Conservation (phyloP, 2,113 vertebrate genomes). For the Oncorhynchus nerka region DNA sequence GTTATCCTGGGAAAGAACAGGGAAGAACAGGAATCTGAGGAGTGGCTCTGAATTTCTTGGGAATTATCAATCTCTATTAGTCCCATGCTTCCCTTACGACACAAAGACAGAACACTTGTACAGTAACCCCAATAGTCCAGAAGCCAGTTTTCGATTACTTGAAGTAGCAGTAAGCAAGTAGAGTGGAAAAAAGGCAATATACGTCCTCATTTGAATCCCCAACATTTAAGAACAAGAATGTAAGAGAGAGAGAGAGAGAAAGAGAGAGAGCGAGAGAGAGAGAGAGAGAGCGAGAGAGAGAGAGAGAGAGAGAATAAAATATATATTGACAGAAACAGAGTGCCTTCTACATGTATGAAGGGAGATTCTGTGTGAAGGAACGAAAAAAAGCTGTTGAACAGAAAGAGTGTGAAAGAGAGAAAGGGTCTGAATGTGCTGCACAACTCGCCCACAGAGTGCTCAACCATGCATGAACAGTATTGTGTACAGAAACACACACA, state of each 20-base stretch:
- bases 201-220: slow-evolving; percentile 4
- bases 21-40: slow-evolving; percentile 1
- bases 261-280: no score
- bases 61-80: neutral
- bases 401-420: slow-evolving; percentile 21
- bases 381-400: neutral
- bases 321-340: slow-evolving; percentile 1
- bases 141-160: neutral
- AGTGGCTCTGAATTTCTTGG: neutral
- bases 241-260: no score
- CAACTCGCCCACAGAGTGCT: slow-evolving; percentile 73
- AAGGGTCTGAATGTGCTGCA: slow-evolving; percentile 66
- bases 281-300: no score
- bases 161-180: neutral
- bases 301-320: slow-evolving; percentile 30
- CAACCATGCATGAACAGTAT: slow-evolving; percentile 59
- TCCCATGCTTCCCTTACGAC: neutral
- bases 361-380: neutral
- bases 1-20: slow-evolving; percentile 78
- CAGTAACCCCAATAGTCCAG: no score
- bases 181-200: neutral
- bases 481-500: neutral
- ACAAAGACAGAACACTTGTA: neutral
- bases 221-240: neutral
- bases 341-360: neutral